Conservation (phyloP, 2,888 invertebrate species). For the Adineta ricciae region DNA sequence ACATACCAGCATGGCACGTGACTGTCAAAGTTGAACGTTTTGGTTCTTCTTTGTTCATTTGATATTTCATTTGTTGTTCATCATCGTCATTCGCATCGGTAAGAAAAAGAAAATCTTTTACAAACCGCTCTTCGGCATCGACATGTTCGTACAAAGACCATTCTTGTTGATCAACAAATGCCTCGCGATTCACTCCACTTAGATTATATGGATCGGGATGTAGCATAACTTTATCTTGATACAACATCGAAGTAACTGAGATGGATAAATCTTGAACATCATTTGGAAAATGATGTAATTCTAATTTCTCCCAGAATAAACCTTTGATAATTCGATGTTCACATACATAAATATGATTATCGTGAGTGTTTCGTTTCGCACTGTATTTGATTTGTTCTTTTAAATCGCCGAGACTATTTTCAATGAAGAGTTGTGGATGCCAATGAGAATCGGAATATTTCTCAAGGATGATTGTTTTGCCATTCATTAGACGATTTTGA, state of each 20-base stretch:
- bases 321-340: neutral
- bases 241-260: neutral
- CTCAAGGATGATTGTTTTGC: neutral
- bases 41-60: neutral
- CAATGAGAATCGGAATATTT: neutral
- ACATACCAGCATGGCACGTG: neutral
- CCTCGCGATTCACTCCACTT: neutral
- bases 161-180: conserved; percentile 6
- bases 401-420: neutral
- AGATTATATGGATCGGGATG: neutral
- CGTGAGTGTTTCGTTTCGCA: neutral
- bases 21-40: neutral
- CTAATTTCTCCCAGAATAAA: neutral
- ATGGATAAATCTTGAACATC: neutral
- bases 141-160: neutral
- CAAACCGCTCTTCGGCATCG: neutral
- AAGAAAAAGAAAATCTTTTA: neutral
- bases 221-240: neutral
- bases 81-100: too few species aligned
- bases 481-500: neutral
- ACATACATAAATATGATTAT: neutral
- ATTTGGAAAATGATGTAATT: neutral
- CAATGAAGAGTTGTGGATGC: neutral
- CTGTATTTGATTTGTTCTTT: neutral
- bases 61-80: neutral